Evolutionary conservation across 2,113 vertebrate genomes (phyloP), one percentile per base, ranked within the genome.

Genomic region (Corythornis cristatus): DNA sequence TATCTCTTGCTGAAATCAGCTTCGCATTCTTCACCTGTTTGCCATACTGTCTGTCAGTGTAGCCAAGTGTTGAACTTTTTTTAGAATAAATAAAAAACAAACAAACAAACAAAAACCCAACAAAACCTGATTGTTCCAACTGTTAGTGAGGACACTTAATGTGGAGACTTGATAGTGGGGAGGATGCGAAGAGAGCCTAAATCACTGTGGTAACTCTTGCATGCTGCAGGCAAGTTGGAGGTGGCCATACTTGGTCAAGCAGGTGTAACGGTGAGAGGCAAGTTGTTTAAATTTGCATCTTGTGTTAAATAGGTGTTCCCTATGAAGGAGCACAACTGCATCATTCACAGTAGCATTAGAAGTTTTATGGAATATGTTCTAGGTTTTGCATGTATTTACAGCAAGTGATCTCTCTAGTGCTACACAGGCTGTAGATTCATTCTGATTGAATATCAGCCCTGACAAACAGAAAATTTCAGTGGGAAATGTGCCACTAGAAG

Each of bases 321-420:
- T 50, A 16, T 33, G 37, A 94, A 89, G 75, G 26, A 71, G 54
- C 82, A 91, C 35, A 80, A 80, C 71, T 71, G 40, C 60, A 94
- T 88, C 23, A 79, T 95, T 94, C 89, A 90, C 67, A 67, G 65
- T 54, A 87, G 75, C 28, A 21, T 86, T 84, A 70, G 62, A 42
- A 68, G 89, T 68, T 92, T 73, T 83, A n/a, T 51, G 45, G 51
- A 83, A 21, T 65, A 53, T 0, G 0, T 83, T 65, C 51, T 75
- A 70, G 42, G 53, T 75, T 95, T 91, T 70, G n/a, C 51, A 37
- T 82, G 48, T 45, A 82, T 22, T 68, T 82, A 46, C 56, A 94
- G 19, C 66, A 87, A 89, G 50, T 11, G 21, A 64, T 87, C 56
- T 83, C 15, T 82, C 61, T 67, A 76, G 46, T 67, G 62, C 61